Evolutionary conservation across 2,888 invertebrate genomes (phyloP).

Genomic region (Apantesis nais): DNA sequence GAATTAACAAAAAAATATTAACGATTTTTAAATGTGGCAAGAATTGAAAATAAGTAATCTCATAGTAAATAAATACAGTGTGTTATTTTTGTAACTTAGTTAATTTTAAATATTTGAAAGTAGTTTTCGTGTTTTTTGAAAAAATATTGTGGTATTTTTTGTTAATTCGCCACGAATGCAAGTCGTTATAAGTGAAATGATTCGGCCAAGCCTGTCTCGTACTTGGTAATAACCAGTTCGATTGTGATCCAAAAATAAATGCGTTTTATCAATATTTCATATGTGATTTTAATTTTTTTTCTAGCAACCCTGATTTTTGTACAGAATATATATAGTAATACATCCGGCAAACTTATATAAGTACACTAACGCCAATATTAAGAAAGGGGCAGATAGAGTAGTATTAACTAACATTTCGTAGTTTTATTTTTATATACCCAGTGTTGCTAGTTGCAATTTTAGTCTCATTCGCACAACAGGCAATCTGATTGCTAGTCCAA

Average conservation of each 20-base stretch:
- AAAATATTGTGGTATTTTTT: not conserved
- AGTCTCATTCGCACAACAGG: too few relatives aligned
- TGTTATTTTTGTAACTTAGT: not conserved
- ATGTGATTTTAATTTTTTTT: slow-evolving; percentile 41
- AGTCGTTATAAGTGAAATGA: slow-evolving; percentile 31
- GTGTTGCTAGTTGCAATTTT: too few relatives aligned
- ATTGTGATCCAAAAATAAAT: slow-evolving; percentile 49
- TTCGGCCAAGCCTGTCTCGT: slow-evolving; percentile 44
- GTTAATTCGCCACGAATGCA: slow-evolving; percentile 14
- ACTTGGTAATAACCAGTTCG: slow-evolving; percentile 24
- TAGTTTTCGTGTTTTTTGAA: too few relatives aligned
- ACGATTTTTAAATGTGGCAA: not conserved
- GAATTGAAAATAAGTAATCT: not conserved
- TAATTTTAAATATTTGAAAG: not conserved
- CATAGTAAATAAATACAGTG: not conserved
- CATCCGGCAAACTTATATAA: too few relatives aligned
- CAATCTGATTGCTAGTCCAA: too few relatives aligned
- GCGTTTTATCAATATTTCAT: slow-evolving; percentile 49
- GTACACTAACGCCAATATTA: too few relatives aligned
- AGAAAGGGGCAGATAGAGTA: too few relatives aligned
- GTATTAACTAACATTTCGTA: too few relatives aligned
- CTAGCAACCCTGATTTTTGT: not conserved
- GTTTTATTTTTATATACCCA: too few relatives aligned
- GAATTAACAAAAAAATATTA: slow-evolving; percentile 19
- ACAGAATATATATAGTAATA: too few relatives aligned